Base-by-base conservation (phyloP, 2,113 vertebrate species). In the Raja brachyura region DNA sequence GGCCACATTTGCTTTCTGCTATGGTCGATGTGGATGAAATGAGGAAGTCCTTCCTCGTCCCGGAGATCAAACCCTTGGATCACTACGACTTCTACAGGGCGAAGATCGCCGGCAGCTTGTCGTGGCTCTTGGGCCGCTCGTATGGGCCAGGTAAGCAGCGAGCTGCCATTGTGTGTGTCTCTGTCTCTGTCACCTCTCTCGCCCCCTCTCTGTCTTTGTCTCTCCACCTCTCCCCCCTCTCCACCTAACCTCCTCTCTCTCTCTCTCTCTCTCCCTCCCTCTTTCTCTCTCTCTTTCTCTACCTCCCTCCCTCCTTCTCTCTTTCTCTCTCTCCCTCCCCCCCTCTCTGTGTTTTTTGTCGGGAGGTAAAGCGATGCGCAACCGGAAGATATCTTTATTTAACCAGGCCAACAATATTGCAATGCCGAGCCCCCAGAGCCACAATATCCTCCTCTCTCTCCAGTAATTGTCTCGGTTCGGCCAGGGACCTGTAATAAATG, bases 31-130 rank as follows among this genome's bases (percentile, higher is more conserved):
- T 97, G 63, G 96, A 95, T 95, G 97, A 97, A 93, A 96, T 96
- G 96, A 97, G 96, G 96, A 98, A 97, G 96, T 98, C 97, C 95
- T 97, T 97, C 95, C 96, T 97, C 94, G 97, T 98, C 94, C 97
- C 98, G 93, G 98, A 98, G 95, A 96, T 98, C 94, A 98, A 97
- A 95, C 97, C 97, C 66, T 95, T 97, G 97, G 98, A 98, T 95
- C 96, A 97, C 95, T 98, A 98, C 95, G 98, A 98, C 94, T 96
- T 95, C 93, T 95, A 95, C 88, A 96, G 97, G 95, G 97, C 97
- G 93, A 97, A 97, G 96, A 97, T 97, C 95, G 97, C 97, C 95
- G 97, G 97, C 94, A 98, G 97, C 96, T 95, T 98, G 94, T 97
- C 97, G 66, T 98, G 98, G 98, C 96, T 98, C 59, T 94, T 98